These are phyloP conservation scores for Rotaria macrura DNA, from an alignment of 2,888 invertebrate species.

Conservation along the genomic window DNA sequence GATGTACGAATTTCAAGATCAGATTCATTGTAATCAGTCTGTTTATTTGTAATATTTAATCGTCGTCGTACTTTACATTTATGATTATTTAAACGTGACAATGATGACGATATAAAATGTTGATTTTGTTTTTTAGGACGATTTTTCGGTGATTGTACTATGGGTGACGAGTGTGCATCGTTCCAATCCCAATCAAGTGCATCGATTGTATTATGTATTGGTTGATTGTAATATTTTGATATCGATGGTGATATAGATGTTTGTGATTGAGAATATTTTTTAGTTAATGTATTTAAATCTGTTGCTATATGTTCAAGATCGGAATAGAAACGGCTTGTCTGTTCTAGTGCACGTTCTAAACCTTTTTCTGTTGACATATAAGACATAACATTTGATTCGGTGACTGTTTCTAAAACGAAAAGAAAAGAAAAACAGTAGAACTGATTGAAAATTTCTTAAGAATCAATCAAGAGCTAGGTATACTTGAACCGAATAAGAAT, in stretches of 20 bases:
- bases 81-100: not conserved
- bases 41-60: not conserved
- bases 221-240: not conserved
- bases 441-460: too few relatives aligned
- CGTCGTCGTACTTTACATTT: not conserved
- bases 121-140: not conserved
- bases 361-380: constrained; percentile 19
- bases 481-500: too few relatives aligned
- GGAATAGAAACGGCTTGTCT: not conserved
- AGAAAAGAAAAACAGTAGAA: not conserved
- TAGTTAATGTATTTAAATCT: not conserved
- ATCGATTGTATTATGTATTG: not conserved
- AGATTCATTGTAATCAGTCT: not conserved
- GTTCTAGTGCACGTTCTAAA: constrained; percentile 12
- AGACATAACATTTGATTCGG: not conserved
- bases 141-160: not conserved
- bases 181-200: constrained; percentile 11
- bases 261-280: not conserved
- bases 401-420: not conserved
- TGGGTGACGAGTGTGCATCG: not conserved
- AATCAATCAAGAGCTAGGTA: too few relatives aligned
- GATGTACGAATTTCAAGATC: not conserved
- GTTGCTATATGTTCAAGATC: not conserved
- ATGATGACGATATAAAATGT: not conserved
- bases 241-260: not conserved